Evolutionary conservation across 2,888 invertebrate genomes (phyloP), one percentile per base, ranked within the genome.

Genomic region (Sicus ferrugineus): DNA sequence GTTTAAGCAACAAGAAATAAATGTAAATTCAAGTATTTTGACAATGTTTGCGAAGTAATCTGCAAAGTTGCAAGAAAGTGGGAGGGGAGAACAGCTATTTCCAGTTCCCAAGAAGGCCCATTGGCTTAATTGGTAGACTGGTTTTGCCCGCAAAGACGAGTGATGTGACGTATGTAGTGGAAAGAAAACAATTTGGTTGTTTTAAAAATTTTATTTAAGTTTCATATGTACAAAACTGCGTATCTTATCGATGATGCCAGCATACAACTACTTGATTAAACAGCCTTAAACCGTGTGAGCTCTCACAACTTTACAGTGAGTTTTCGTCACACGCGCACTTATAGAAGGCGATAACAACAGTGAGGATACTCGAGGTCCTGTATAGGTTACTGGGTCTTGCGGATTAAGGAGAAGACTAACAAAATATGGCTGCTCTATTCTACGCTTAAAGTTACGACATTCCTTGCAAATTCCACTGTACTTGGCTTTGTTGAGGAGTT

Each of bases 161-260:
- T n/a, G n/a, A n/a, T n/a, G n/a, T n/a, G n/a, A n/a, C n/a, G n/a
- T n/a, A n/a, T n/a, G n/a, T n/a, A n/a, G n/a, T n/a, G n/a, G 9
- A 31, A 34, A 3, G 34, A 59, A 14, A 2, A 14, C 14, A 16
- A 21, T 58, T 67, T 56, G 34, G 19, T n/a, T 30, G 42, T 67
- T 67, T 56, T 50, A 48, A 66, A 67, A 67, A 67, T 69, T 67
- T 70, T 42, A 70, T 69, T 69, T 69, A 71, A 66, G 61, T 67
- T 68, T 58, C 54, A 71, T 71, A 71, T 71, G 66, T 69, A 71
- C 68, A 71, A 71, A 68, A 71, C 62, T 67, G 56, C 23, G 46
- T 67, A 64, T 66, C 71, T 68, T 68, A 71, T 64, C 67, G 52
- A 70, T 68, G 68, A 71, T 71, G 71, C 68, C 71, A 71, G 71